Base-by-base conservation (phyloP, 2,797 vertebrate genomes). In the Peromyscus nudipes region DNA sequence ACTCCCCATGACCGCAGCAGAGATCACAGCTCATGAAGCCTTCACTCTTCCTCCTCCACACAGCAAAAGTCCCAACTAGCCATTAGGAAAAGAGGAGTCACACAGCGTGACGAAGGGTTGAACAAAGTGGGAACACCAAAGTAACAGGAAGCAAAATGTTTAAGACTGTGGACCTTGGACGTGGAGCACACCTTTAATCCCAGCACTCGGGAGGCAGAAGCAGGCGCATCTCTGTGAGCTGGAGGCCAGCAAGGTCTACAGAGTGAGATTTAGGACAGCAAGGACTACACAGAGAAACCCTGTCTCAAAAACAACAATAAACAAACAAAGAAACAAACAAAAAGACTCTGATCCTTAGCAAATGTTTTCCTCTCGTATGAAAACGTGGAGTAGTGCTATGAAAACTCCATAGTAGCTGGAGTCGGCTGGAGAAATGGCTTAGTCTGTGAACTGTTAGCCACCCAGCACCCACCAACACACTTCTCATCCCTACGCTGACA, bases 41-140 rank as follows among this genome's bases (percentile, higher is more conserved):
- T 95, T 40, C 77, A 71, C 17, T 91, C 19, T 25, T 89, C 49
- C 91, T 88, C 52, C 73, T 85, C 46, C 19, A n/a, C 75, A 57
- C 43, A 62, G n/a, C 67, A 96, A 76, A 95, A 90, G 46, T 91
- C 62, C 88, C 55, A 92, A 40, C 82, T 37, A 94, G 25, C 6
- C 16, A 46, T 85, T 57, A 79, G 46, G 29, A 71, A 95, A 96
- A 91, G 29, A 81, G 16, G 27, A 75, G 89, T 93, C 92, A 95
- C 7, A 86, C 1, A 95, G 43, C 67, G 4, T 23, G 92, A 17
- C 40, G 96, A 94, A 93, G 19, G 3, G 34, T 71, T 19, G 67
- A 75, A 76, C 25, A 76, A 60, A 82, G 29, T 69, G 6, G n/a
- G 27, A 76, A 37, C 17, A 91, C 4, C 29, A 25, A 96, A 82